Evolutionary conservation across 2,113 vertebrate genomes (phyloP).

Genomic region (Stercorarius parasiticus): DNA sequence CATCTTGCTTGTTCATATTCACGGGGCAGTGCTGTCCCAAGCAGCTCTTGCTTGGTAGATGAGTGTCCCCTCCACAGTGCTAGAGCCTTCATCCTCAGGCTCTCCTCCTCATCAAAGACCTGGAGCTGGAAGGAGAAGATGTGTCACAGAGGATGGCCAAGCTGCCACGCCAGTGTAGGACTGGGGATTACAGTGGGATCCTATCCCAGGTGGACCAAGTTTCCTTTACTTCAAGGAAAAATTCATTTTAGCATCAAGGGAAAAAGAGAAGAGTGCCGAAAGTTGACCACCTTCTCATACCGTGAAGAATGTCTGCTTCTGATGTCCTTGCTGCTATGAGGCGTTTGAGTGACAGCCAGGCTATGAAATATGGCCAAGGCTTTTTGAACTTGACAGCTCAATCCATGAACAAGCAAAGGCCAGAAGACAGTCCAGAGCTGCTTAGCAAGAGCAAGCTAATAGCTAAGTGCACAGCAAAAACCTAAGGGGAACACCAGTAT

Average conservation of each 20-base stretch:
- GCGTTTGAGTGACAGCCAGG: background rate
- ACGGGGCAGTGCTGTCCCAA: background rate
- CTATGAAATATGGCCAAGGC: background rate
- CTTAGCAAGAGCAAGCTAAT: conserved; percentile 29
- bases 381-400: conserved; percentile 26
- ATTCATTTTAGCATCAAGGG: background rate
- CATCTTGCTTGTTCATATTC: accelerated
- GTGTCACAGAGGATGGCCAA: background rate
- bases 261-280: background rate
- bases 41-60: background rate
- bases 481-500: conserved; percentile 1
- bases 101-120: background rate
- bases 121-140: background rate
- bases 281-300: background rate
- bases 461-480: background rate
- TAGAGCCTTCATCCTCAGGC: background rate
- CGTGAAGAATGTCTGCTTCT: background rate
- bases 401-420: background rate
- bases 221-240: background rate
- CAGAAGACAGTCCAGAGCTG: background rate
- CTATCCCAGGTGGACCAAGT: background rate
- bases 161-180: background rate
- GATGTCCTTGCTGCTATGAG: background rate
- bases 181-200: background rate
- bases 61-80: background rate